These are phyloP conservation scores for Pseudorectes ferrugineus DNA, from an alignment of 2,113 vertebrate species.

Conservation along the genomic window DNA sequence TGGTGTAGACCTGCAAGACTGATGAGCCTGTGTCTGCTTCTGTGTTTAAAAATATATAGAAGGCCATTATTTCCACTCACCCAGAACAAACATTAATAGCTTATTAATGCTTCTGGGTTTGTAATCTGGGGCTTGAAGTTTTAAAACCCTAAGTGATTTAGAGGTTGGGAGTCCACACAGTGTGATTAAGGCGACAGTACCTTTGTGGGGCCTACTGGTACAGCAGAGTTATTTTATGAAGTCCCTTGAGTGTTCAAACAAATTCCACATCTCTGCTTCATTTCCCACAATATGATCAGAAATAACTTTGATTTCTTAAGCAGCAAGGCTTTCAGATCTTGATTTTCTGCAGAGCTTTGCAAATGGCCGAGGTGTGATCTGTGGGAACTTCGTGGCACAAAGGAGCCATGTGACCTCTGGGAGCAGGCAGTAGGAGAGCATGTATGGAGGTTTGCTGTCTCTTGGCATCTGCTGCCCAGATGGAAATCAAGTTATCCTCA, in stretches of 20 bases:
- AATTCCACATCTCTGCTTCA: neutral
- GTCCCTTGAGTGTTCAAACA: neutral
- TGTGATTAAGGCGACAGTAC: too few species aligned
- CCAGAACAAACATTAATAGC: neutral
- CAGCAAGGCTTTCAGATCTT: neutral
- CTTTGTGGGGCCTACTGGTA: neutral
- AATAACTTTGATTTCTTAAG: neutral
- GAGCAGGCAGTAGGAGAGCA: neutral
- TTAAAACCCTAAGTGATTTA: neutral
- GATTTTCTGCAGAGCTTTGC: neutral
- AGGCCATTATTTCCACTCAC: neutral
- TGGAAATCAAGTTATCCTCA: neutral
- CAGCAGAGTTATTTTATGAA: neutral
- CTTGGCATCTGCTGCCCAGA: rapidly evolving
- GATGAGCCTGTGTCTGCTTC: neutral
- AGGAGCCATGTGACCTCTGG: rapidly evolving
- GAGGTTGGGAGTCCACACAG: neutral
- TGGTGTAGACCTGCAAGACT: neutral
- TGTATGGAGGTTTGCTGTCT: neutral
- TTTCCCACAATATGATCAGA: neutral
- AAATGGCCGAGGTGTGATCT: neutral
- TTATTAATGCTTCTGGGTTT: neutral
- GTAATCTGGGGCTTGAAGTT: neutral
- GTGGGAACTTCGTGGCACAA: neutral
- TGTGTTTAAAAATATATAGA: neutral